Base-by-base conservation (phyloP, 1,140 invertebrate species). In the Dendrolimus kikuchii region DNA sequence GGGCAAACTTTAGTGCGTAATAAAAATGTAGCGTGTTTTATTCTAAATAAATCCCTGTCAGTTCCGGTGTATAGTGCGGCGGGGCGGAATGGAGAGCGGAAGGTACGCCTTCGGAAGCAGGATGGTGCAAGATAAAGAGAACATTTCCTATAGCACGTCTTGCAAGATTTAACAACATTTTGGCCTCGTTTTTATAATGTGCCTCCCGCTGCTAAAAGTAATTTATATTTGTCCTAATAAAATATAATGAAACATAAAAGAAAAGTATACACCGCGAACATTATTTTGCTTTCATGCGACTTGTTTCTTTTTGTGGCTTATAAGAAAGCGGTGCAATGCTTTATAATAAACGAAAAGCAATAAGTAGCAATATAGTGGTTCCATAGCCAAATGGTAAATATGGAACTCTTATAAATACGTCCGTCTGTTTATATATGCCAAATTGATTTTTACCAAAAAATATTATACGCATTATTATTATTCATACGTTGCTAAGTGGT, bases 81-180 rank as follows among this genome's bases (percentile, higher is more conserved):
- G 70, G 64, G 58, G 70, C 71, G 77, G 74, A 76, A 76, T 62
- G 67, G 61, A 62, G 63, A 67, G 62, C 74, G 75, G 74, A 79
- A 76, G 76, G 71, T 75, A 55, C 62, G 69, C 55, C 64, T 77
- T 70, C 76, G 81, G 77, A 84, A 83, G 68, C 71, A 71, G 77
- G 81, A 82, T 82, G 76, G 81, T 80, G 73, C 77, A 81, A 85
- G 81, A 85, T 82, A 85, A 82, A 82, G 79, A 74, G 79, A 80
- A 82, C 74, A 82, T 85, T 82, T 84, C 79, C 79, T 82, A 73
- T 76, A 70, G 71, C 74, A 67, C 67, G 67, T 80, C 77, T 80
- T 69, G 70, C 69, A 68, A 81, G 76, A 81, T 82, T 84, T 84
- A 81, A 70, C 73, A 80, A 78, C 74, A 78, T 81, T 81, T 61